Base-by-base conservation (phyloP, 2,888 invertebrate species). In the Drosophila rubida region DNA sequence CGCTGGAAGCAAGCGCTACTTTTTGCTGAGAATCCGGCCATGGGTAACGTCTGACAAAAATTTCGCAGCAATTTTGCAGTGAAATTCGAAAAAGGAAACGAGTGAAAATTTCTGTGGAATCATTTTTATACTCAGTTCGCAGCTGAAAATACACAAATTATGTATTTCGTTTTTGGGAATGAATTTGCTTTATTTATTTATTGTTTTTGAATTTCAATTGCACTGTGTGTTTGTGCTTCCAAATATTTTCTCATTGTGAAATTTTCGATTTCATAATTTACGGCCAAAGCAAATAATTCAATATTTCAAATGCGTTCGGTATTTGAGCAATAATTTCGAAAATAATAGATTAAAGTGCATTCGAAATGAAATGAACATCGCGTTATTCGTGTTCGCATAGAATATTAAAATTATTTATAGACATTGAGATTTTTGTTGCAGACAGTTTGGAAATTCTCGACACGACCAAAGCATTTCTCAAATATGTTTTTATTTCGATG, bases 391-490 rank as follows among this genome's bases (percentile, higher is more conserved):
- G 49, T 64, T 41, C 57, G 76, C 59, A 60, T 58, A 66, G 72
- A 55, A 69, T 57, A 69, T 73, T 53, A 27, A 65, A 63, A 70
- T 62, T 55, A 64, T 78, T 71, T 81, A 64, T 75, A 78, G 57
- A 69, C 48, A 58, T 74, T 62, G 54, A 32, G 54, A 75, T 75
- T 48, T 63, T 45, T 27, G 60, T 58, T 55, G 71, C 59, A 69
- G 70, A 77, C 78, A 53, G 35, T 67, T 85, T 79, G 88, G 86
- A 82, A 71, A 76, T 81, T 67, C 67, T 64, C 45, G n/a, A 41
- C 59, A 69, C 66, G 70, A 63, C 19, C 42, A 63, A 63, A 57
- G 22, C 32, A 54, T 27, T 14, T 42, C 23, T 25, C 9, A 61
- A 25, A 55, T 58, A 44, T 61, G 54, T 54, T 23, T 58, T 58